Evolutionary conservation across 2,888 invertebrate species (phyloP), one percentile per base, ranked within the genome.

Genomic region (Calameuta filiformis): DNA sequence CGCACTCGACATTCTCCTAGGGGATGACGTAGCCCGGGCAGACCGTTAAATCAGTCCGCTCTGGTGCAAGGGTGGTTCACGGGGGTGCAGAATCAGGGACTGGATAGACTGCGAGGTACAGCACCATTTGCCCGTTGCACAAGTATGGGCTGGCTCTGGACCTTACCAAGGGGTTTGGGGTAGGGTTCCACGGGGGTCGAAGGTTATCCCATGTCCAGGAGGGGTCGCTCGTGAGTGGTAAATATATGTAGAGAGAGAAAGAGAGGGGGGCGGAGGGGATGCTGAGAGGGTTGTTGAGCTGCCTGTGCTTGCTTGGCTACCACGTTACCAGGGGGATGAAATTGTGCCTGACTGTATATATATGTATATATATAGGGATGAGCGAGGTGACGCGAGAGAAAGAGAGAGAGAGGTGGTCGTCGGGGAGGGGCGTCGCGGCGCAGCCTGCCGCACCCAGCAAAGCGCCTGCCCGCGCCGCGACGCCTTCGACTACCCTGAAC

Each of bases 381-480:
- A 30, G 31, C 69, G 69, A 12, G 71, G 31, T 31, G 4, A 31
- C 71, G 73, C 3, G 79, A 78, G 76, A 40, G 76, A 78, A 69
- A 69, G 56, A 76, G 69, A 33, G 76, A 69, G 78, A 76, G 76
- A 3, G 68, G 69, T 33, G 68, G 77, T 9, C 40, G 76, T 37
- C 40, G 76, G 68, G 81, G 78, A 79, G 79, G 85, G 86, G 88
- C 88, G 87, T 85, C 87, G 88, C 88, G 89, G 87, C 87, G 87
- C 87, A 87, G 87, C 79, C 85, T 89, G 90, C 90, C 90, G 90
- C 90, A 89, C 90, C 90, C 90, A 88, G 85, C 85, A 86, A 83
- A 89, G 88, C 88, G 88, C 87, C 83, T 88, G 83, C 85, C 82
- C 84, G 77, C 78, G 79, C 78, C 75, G 56, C 71, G 71, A 71